Evolutionary conservation across 2,888 invertebrate genomes (phyloP).

Genomic region (Dasysyrphus tricinctus): DNA sequence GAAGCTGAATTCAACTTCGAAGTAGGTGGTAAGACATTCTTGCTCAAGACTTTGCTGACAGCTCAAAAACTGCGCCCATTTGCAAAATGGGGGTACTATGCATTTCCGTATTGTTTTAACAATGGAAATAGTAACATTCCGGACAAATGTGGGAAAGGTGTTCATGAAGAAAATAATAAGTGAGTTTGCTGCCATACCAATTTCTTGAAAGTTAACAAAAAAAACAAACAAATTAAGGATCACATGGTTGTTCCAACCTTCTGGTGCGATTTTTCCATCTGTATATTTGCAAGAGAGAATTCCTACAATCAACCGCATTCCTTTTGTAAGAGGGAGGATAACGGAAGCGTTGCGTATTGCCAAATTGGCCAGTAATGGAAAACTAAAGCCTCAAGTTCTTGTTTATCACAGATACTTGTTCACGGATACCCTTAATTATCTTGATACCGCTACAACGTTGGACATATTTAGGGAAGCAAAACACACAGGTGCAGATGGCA

Average conservation of each 20-base stretch:
- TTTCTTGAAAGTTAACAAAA: conserved; percentile 23
- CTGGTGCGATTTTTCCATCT: conserved; percentile 59
- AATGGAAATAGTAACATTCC: conserved; percentile 36
- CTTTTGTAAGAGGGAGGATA: conserved; percentile 56
- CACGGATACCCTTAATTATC: conserved; percentile 52
- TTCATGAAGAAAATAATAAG: conserved; percentile 61
- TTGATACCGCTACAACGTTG: conserved; percentile 31
- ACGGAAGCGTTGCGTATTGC: conserved; percentile 55
- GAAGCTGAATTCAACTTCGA: conserved; percentile 57
- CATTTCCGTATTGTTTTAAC: conserved; percentile 67
- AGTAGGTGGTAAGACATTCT: conserved; percentile 46
- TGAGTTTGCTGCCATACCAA: conserved; percentile 41
- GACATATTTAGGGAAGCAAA: conserved; percentile 49
- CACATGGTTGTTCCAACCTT: conserved; percentile 66
- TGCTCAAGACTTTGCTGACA: conserved; percentile 46
- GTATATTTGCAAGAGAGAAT: conserved; percentile 59
- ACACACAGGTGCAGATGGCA: conserved; percentile 46
- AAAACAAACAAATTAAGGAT: conserved; percentile 55
- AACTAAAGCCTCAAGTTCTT: conserved; percentile 42
- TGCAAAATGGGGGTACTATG: conserved; percentile 65
- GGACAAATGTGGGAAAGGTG: conserved; percentile 53
- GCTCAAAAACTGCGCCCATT: conserved; percentile 51
- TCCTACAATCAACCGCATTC: conserved; percentile 33
- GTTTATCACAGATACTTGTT: conserved; percentile 63
- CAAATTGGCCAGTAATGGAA: conserved; percentile 13